These are phyloP conservation scores for Heteractis magnifica DNA, from an alignment of 92 coral and sea anemone genomes.

Conservation along the genomic window DNA sequence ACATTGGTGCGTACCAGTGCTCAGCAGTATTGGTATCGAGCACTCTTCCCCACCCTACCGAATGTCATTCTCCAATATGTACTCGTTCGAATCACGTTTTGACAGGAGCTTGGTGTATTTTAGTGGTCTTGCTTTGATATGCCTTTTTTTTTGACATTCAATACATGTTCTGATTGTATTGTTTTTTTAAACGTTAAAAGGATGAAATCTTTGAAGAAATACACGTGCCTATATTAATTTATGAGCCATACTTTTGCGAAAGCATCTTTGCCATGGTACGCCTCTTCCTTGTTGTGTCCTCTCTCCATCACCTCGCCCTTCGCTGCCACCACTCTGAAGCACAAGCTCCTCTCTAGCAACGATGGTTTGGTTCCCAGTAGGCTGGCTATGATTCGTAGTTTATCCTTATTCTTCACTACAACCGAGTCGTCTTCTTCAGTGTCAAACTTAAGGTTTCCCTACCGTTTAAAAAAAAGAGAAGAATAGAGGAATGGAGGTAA, in stretches of 20 bases:
- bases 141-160: too few relatives aligned
- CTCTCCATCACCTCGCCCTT: conserved; percentile 91
- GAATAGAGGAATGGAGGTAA: neutral
- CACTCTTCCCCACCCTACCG: too few relatives aligned
- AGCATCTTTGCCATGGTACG: conserved; percentile 91
- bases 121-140: too few relatives aligned
- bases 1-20: too few relatives aligned
- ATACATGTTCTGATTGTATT: too few relatives aligned
- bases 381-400: conserved; percentile 66
- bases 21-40: too few relatives aligned
- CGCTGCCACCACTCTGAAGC: conserved; percentile 91
- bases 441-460: conserved; percentile 87
- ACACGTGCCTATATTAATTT: too few relatives aligned
- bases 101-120: too few relatives aligned
- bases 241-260: conserved; percentile 72
- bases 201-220: too few relatives aligned
- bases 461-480: neutral
- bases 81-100: too few relatives aligned
- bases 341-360: conserved; percentile 76
- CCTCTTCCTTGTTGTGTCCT: conserved; percentile 90
- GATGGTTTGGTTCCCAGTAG: conserved; percentile 74
- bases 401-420: conserved; percentile 57
- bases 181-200: too few relatives aligned
- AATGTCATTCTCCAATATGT: too few relatives aligned
- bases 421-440: conserved; percentile 82